phyloP scores from a whole-genome alignment of 2,797 vertebrate species.

The Sternarchorhynchus goeldii region DNA sequence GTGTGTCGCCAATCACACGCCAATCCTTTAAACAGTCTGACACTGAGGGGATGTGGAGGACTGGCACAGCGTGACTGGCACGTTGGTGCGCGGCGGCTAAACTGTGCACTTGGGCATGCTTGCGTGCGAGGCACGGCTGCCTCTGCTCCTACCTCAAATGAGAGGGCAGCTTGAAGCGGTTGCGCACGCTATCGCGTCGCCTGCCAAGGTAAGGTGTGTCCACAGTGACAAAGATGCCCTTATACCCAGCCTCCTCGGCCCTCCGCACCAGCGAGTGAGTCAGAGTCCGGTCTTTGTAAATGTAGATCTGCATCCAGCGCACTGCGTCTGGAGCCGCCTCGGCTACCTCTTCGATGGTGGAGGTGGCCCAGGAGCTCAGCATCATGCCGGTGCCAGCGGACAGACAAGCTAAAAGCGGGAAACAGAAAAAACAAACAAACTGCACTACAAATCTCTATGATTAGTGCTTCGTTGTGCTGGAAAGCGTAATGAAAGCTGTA shows the following conservation, averaged over 20 bases:
- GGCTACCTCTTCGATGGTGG: constrained; percentile 91
- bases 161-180: constrained; percentile 88
- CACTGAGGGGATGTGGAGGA: not conserved
- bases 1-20: constrained; percentile 1
- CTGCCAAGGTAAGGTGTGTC: constrained; percentile 92
- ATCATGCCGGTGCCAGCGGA: constrained; percentile 89
- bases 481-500: not conserved
- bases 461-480: not conserved
- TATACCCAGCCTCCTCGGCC: constrained; percentile 84
- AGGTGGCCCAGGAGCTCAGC: constrained; percentile 96
- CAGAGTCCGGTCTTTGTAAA: constrained; percentile 89
- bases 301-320: constrained; percentile 91
- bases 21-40: constrained; percentile 24
- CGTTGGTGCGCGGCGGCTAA: constrained; percentile 13
- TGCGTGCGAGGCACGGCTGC: constrained; percentile 30
- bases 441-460: not conserved
- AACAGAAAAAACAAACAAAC: not conserved
- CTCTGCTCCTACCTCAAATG: constrained; percentile 84
- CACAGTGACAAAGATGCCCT: constrained; percentile 90
- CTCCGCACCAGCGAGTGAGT: constrained; percentile 83
- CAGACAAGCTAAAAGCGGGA: constrained; percentile 77
- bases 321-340: constrained; percentile 68
- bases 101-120: constrained; percentile 37
- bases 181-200: constrained; percentile 86
- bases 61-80: constrained; percentile 6